Conservation (phyloP, 1,140 invertebrate genomes). For the Drosophila malerkotliana region DNA sequence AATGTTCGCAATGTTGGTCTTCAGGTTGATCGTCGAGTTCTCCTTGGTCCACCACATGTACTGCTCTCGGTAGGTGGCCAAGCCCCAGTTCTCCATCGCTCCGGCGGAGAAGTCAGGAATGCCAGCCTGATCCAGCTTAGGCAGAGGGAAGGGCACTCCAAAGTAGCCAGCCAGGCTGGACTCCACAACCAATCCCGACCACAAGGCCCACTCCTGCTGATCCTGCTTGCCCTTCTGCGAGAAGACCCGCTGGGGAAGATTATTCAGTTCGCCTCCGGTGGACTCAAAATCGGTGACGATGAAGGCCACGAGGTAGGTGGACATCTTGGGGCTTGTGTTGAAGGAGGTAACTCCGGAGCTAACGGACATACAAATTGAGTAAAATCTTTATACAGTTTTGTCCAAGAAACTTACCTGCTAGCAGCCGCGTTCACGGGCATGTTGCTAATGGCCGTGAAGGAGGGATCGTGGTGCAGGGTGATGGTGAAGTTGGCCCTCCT, state of each 20-base stretch:
- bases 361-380: too few relatives aligned
- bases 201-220: conserved; percentile 60
- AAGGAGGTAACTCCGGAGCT: conserved; percentile 65
- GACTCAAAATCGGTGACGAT: conserved; percentile 88
- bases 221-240: conserved; percentile 62
- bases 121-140: conserved; percentile 72
- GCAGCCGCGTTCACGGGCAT: conserved; percentile 85
- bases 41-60: conserved; percentile 72
- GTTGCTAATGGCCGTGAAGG: conserved; percentile 89
- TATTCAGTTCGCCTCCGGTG: conserved; percentile 65
- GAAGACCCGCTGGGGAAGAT: conserved; percentile 65
- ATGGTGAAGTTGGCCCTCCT: conserved; percentile 92
- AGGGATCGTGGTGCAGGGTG: conserved; percentile 86
- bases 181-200: conserved; percentile 57
- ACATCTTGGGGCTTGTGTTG: conserved; percentile 80
- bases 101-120: conserved; percentile 75
- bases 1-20: conserved; percentile 85
- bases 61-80: conserved; percentile 73
- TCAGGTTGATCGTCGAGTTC: conserved; percentile 58
- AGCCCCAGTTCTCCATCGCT: conserved; percentile 80
- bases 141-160: conserved; percentile 55
- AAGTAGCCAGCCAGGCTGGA: conserved; percentile 57
- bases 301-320: conserved; percentile 91
- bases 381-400: neutral
- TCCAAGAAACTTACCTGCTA: conserved; percentile 33